phyloP scores from a whole-genome alignment of 2,888 invertebrate genomes.

The Ophraella communa region DNA sequence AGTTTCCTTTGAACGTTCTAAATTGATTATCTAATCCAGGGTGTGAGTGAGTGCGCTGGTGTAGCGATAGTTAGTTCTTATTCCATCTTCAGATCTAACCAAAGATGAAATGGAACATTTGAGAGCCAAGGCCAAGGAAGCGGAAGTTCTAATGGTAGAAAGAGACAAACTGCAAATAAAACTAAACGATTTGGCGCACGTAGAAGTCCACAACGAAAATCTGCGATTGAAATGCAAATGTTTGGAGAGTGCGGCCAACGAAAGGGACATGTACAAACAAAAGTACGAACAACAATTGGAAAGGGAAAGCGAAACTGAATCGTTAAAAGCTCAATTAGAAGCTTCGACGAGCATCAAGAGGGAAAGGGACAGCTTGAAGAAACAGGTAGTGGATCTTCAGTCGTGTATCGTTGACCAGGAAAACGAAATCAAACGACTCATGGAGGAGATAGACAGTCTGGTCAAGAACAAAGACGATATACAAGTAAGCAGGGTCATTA shows the following conservation, averaged over 20 bases:
- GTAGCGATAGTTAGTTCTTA: no score
- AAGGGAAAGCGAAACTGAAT: conserved; percentile 49
- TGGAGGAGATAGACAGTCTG: conserved; percentile 62
- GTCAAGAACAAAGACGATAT: conserved; percentile 50
- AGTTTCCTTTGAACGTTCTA: no score
- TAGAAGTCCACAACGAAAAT: conserved; percentile 50
- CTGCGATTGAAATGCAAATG: conserved; percentile 46
- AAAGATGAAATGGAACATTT: conserved; percentile 42
- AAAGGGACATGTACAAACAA: conserved; percentile 53
- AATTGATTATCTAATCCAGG: no score
- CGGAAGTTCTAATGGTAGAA: conserved; percentile 53
- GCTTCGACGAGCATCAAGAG: conserved; percentile 50
- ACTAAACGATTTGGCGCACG: conserved; percentile 48
- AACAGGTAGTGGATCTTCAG: conserved; percentile 64
- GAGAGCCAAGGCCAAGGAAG: conserved; percentile 46
- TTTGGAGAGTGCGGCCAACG: conserved; percentile 49
- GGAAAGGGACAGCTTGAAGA: conserved; percentile 62
- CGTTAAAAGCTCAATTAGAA: conserved; percentile 48
- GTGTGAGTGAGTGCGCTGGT: no score
- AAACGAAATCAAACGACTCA: conserved; percentile 64
- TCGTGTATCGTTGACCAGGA: conserved; percentile 65
- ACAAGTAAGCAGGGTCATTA: conserved; percentile 49
- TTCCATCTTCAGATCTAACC: conserved; percentile 35
- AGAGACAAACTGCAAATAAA: conserved; percentile 49
- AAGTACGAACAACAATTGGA: conserved; percentile 49